A percentile compares a stretch with the other conserved stretches of the same genome.
Evolutionary conservation across 2,888 invertebrate genomes (phyloP).

Genomic region (Eupithecia exiguata): DNA sequence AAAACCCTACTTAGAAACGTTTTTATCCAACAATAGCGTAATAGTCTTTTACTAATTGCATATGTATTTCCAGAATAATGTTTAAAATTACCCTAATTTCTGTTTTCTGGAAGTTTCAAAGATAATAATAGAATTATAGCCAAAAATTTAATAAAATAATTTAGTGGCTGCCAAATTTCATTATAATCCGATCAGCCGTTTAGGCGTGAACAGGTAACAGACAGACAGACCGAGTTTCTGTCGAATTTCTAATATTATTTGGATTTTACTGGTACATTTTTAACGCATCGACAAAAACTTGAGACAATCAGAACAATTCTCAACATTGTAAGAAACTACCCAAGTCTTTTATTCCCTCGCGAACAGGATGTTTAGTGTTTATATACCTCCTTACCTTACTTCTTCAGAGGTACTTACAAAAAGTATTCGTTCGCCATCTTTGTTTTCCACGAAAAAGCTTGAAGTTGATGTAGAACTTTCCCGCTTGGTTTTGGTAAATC

Average conservation of each 20-base stretch:
- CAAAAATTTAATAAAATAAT: neutral
- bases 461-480: neutral
- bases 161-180: neutral
- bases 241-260: no score
- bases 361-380: neutral
- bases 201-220: no score
- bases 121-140: no score
- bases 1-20: neutral
- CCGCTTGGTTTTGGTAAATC: neutral
- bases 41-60: neutral
- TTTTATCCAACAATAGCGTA: neutral
- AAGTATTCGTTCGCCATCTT: slow-evolving; percentile 28
- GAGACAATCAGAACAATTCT: neutral
- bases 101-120: neutral
- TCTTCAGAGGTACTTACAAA: slow-evolving; percentile 31
- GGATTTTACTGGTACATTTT: neutral
- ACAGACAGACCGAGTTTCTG: no score
- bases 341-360: neutral
- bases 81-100: no score
- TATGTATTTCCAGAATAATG: no score
- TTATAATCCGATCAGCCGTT: no score
- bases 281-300: neutral
- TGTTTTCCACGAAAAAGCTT: neutral
- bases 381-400: neutral
- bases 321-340: neutral